Base-by-base conservation (phyloP, 2,888 invertebrate genomes). In the Acrobasis consociella region DNA sequence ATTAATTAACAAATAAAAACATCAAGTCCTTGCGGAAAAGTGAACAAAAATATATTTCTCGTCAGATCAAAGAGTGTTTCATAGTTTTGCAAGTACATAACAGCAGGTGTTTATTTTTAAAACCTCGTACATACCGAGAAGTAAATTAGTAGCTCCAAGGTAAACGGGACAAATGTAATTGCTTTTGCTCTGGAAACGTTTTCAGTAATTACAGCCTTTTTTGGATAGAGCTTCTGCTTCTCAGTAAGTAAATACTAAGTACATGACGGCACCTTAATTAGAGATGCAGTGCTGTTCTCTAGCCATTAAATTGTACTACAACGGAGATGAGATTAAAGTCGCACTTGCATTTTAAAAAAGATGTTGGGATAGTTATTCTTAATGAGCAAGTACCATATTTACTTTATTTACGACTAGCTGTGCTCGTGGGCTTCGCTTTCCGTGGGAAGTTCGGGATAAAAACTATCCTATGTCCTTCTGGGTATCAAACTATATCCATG, bases 171-270 rank as follows among this genome's bases (percentile, higher is more conserved):
- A 38, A 38, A 11, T 39, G 39, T 55, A 55, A 39, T 55, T 55
- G 52, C 52, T 10, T 39, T 31, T 15, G 39, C 16, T 55, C 15
- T 16, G 9, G 31, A 39, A 55, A 38, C 55, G 39, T 55, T 55
- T 46, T 39, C 11, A 17, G 16, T 17, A 55, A 39, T 55, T 39
- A 16, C 13, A 9, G 37, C 52, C 39, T 55, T 55, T 55, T 55
- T 16, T 16, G 38, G 39, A 39, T 55, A 55, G 16, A 55, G 39
- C 11, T 39, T 2, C 55, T 39, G 17, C 55, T 39, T 38, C 39
- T n/a, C n/a, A n/a, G 38, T 52, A 50, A 31, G 22, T 52, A 55
- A 55, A 55, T 39, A 55, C 55, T 9, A 55, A 55, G 39, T 55
- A 55, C 16, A 55, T 38, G 39, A 31, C 16, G 50, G 55, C 16